Evolutionary conservation across 2,113 vertebrate species (phyloP).

Genomic region (Heloderma charlesbogerti): DNA sequence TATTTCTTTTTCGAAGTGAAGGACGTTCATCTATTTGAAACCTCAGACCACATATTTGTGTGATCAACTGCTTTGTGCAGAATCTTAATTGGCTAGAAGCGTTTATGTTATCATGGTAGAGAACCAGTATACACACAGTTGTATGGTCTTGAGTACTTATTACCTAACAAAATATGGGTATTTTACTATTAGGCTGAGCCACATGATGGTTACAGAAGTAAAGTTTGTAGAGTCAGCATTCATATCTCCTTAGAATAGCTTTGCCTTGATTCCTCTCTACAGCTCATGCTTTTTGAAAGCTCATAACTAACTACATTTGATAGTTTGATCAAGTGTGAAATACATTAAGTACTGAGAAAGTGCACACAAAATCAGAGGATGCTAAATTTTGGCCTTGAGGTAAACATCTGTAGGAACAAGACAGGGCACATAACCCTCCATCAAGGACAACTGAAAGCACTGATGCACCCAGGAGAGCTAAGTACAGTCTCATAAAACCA

Average conservation of each 20-base stretch:
- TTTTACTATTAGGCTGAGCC: background rate
- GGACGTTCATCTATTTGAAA: background rate
- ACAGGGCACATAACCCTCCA: background rate
- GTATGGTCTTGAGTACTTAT: conserved; percentile 9
- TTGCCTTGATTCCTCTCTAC: conserved; percentile 34
- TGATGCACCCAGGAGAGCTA: background rate
- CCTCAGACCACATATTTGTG: background rate
- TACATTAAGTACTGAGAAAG: conserved; percentile 11
- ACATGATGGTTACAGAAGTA: conserved; percentile 15
- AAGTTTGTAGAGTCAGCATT: conserved; percentile 11
- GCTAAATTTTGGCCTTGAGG: conserved; percentile 1
- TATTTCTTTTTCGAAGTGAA: background rate
- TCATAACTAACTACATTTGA: conserved; percentile 34
- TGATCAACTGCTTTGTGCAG: background rate
- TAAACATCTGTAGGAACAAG: background rate
- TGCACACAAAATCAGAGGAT: background rate
- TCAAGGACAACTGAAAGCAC: background rate
- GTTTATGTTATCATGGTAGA: background rate
- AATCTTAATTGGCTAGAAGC: background rate
- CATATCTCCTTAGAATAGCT: conserved; percentile 20
- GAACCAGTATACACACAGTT: background rate
- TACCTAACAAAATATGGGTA: background rate
- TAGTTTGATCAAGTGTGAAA: conserved; percentile 42
- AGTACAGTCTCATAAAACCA: background rate
- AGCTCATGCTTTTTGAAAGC: conserved; percentile 38